Evolutionary conservation across 2,113 vertebrate species (phyloP), one percentile per base, ranked within the genome.

Genomic region (Ochotona princeps): DNA sequence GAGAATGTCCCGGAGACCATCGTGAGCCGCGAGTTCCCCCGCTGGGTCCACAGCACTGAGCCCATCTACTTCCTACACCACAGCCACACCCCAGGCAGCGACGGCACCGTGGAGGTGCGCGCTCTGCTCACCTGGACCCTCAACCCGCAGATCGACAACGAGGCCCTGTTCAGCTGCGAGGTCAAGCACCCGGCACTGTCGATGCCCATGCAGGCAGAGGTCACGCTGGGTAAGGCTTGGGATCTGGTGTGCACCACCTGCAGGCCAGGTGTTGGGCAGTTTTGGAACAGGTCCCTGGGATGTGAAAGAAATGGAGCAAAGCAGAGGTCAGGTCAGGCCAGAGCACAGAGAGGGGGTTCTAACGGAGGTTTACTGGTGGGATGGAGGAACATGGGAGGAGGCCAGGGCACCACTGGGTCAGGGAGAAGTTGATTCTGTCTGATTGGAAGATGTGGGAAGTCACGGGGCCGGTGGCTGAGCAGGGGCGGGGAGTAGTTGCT

Each of bases 191-290:
- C 99, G 0, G 99, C 99, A 0, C 99, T 99, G 96, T 99, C 99
- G 47, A 99, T 99, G 99, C 98, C 99, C 97, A 99, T 99, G 99
- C 99, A 99, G 98, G 98, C 99, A 0, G 99, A 99, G 96, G 99
- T 99, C 96, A 99, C 98, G 0, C 98, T 99, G 15, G 98, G 99
- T 99, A 96, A 99, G 99, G 87, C 0, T 2, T 0, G 0, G 23
- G 54, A 7, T 18, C 8, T 47, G 44, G 60, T 25, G 2, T 76
- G 1, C 1, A 1, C 1, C 14, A 4, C 26, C 60, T 4, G 38
- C 65, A 18, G 84, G 10, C n/a, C 47, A 4, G 23, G 44, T 0
- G 6, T 17, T 1, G 26, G 61, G 38, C 18, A 15, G 8, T 28
- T 63, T 35, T 12, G 20, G 61, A 2, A 23, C 0, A 2, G 73